phyloP scores from a whole-genome alignment of 2,797 vertebrate species.

The Crenuchus spilurus region DNA sequence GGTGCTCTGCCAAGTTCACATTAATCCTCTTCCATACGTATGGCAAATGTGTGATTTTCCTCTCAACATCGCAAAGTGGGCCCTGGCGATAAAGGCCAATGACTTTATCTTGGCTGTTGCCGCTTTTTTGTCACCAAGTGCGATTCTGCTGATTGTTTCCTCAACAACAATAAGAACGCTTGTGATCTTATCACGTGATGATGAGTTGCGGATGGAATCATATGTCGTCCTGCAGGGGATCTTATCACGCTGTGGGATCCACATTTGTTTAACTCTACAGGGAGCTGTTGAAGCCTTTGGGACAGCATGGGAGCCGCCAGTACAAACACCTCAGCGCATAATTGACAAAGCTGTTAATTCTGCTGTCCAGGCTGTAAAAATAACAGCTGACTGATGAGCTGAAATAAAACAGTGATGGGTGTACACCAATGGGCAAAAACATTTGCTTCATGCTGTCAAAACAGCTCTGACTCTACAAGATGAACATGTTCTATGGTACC shows the following conservation, averaged over 20 bases:
- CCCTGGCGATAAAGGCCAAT: background rate
- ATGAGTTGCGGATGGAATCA: background rate
- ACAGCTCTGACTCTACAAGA: too few relatives aligned
- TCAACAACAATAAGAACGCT: conserved; percentile 1
- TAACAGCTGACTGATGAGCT: background rate
- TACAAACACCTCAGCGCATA: conserved; percentile 15
- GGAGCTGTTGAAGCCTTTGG: background rate
- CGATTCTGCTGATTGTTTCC: background rate
- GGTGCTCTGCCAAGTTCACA: background rate
- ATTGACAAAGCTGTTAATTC: conserved; percentile 26
- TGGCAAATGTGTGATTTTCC: conserved; percentile 10
- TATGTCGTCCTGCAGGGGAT: background rate
- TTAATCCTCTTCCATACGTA: conserved; percentile 29
- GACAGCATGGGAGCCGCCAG: background rate
- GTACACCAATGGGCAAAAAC: too few relatives aligned
- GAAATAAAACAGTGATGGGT: background rate
- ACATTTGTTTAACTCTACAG: background rate
- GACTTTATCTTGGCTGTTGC: background rate
- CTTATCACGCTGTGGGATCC: background rate
- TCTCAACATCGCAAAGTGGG: background rate
- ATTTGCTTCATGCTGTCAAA: too few relatives aligned
- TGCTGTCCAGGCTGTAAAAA: conserved; percentile 19
- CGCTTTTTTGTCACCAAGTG: background rate
- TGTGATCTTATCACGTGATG: conserved; percentile 15
- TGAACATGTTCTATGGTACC: too few relatives aligned